Percentiles rank a stretch among this genome's conserved stretches.
Conservation (phyloP, 2,888 invertebrate genomes). For the Liodrosophila aerea region DNA sequence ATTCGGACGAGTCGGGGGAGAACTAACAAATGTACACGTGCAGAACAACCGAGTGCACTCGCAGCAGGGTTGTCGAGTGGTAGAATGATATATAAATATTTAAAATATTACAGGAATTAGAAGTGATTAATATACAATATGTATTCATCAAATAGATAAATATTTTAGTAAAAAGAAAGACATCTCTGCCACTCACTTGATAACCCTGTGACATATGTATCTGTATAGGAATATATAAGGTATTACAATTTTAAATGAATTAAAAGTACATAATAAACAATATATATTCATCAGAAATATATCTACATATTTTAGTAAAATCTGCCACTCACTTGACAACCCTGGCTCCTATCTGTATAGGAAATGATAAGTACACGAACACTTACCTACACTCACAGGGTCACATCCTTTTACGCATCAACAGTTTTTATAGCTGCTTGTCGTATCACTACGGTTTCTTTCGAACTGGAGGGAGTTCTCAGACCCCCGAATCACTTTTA, state of each 20-base stretch:
- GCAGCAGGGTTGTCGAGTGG: constrained; percentile 32
- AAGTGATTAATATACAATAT: too few species aligned
- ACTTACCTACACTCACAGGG: constrained; percentile 28
- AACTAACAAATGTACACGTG: constrained; percentile 30
- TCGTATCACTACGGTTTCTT: constrained; percentile 33
- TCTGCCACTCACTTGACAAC: constrained; percentile 41
- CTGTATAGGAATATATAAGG: constrained; percentile 58
- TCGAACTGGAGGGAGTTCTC: constrained; percentile 9
- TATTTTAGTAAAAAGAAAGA: too few species aligned
- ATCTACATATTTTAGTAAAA: too few species aligned
- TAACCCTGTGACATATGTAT: constrained; percentile 48
- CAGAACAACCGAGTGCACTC: constrained; percentile 5
- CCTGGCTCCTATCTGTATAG: constrained; percentile 46
- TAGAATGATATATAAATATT: not conserved
- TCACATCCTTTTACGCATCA: constrained; percentile 70
- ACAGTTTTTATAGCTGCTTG: constrained; percentile 61
- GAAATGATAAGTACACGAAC: constrained; percentile 54
- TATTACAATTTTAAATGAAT: too few species aligned
- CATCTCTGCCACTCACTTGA: too few species aligned
- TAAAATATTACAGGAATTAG: too few species aligned
- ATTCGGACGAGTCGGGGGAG: constrained; percentile 8
- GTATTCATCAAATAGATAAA: too few species aligned
- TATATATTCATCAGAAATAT: too few species aligned
- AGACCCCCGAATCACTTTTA: constrained; percentile 55
- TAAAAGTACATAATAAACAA: too few species aligned